phyloP scores from a whole-genome alignment of 2,113 vertebrate species.

The Channa maculata region DNA sequence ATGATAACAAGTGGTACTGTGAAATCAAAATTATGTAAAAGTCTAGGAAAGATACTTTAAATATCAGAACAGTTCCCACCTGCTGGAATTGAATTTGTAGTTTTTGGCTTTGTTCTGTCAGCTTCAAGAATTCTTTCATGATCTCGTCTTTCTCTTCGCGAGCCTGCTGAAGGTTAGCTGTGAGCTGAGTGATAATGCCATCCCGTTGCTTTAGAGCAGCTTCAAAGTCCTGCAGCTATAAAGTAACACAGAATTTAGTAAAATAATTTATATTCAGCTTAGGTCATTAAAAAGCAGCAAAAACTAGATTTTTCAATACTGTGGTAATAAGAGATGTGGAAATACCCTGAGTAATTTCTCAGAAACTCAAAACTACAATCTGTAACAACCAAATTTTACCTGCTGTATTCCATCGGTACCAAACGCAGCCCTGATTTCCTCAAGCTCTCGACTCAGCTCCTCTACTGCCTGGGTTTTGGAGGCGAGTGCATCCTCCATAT shows the following conservation, averaged over 20 bases:
- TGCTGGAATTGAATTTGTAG: slow-evolving; percentile 97
- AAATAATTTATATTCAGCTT: background rate
- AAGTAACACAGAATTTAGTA: background rate
- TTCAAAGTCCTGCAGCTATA: slow-evolving; percentile 96
- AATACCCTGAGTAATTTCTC: background rate
- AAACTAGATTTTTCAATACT: background rate
- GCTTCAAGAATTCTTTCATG: slow-evolving; percentile 93
- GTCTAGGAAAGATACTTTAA: background rate
- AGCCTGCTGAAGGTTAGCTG: slow-evolving; percentile 95
- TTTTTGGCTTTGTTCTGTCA: slow-evolving; percentile 96
- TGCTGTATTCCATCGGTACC: slow-evolving; percentile 93
- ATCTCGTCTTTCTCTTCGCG: slow-evolving; percentile 94
- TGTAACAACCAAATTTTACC: slow-evolving; percentile 76
- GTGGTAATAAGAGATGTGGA: background rate
- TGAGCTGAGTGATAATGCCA: slow-evolving; percentile 96
- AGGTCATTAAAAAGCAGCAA: background rate
- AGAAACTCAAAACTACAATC: background rate
- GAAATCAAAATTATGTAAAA: background rate
- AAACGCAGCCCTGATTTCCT: slow-evolving; percentile 88
- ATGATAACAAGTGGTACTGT: background rate
- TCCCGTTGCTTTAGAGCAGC: slow-evolving; percentile 96
- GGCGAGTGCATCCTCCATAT: slow-evolving; percentile 88
- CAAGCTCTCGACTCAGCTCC: slow-evolving; percentile 90
- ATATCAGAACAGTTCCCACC: slow-evolving; percentile 75
- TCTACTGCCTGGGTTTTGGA: slow-evolving; percentile 89